phyloP scores from a whole-genome alignment of 2,888 invertebrate genomes.

The Cephus runcator region DNA sequence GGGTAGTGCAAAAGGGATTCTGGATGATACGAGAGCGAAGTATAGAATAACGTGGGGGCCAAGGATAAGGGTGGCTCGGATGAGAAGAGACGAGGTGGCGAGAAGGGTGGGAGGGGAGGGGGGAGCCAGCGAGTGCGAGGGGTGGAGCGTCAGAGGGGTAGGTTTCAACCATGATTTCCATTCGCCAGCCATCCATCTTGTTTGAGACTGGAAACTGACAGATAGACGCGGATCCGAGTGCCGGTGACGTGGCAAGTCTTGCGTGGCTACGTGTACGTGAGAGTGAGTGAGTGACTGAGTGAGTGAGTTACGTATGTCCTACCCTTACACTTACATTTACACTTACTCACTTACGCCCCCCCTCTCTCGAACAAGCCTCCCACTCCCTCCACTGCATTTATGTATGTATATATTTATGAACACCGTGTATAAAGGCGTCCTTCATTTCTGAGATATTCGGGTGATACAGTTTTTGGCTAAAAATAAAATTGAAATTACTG shows the following conservation, averaged over 20 bases:
- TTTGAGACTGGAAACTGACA: conserved; percentile 69
- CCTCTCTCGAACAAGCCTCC: not conserved
- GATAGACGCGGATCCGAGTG: conserved; percentile 65
- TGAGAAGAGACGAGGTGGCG: conserved; percentile 32
- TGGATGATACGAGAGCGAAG: conserved; percentile 42
- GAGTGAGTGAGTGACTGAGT: conserved; percentile 27
- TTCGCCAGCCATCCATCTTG: conserved; percentile 74
- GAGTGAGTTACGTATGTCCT: conserved; percentile 12
- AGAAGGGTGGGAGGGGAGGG: not conserved
- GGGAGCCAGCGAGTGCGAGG: conserved; percentile 23
- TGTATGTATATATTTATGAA: not conserved
- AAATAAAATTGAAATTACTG: not conserved
- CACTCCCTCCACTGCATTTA: not conserved
- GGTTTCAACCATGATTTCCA: conserved; percentile 71
- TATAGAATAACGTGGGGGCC: conserved; percentile 43
- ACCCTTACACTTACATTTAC: conserved; percentile 4
- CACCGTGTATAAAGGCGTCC: not conserved
- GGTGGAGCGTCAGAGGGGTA: conserved; percentile 40
- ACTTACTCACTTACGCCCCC: not conserved
- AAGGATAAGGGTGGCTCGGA: conserved; percentile 40
- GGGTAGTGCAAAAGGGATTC: conserved; percentile 23
- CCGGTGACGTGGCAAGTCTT: conserved; percentile 65
- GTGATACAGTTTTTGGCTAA: not conserved
- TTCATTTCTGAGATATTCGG: not conserved
- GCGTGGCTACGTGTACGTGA: conserved; percentile 44